Conservation (phyloP, 37 sponge, comb jelly and placozoan species). For the Beroe ovata region DNA sequence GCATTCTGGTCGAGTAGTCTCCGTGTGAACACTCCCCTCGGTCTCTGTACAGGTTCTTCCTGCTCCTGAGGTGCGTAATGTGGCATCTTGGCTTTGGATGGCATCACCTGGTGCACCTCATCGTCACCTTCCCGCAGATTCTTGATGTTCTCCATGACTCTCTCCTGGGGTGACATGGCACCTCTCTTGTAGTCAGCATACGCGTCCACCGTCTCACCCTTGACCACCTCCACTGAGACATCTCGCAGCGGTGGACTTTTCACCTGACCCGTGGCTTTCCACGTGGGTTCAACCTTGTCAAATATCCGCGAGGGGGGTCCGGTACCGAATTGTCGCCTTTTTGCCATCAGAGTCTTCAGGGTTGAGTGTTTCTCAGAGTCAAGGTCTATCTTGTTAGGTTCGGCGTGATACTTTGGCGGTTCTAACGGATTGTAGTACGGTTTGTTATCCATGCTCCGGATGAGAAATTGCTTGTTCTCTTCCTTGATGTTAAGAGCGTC, state of each 20-base stretch:
- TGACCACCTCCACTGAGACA: not conserved
- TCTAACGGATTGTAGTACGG: slow-evolving; percentile 25
- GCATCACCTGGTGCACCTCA: not conserved
- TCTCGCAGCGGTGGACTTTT: not conserved
- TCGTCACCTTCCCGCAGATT: slow-evolving; percentile 64
- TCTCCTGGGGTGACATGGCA: slow-evolving; percentile 36
- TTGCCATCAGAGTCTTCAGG: slow-evolving; percentile 19
- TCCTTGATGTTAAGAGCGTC: slow-evolving; percentile 55
- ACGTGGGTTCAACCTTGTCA: not conserved
- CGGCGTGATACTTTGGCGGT: not conserved
- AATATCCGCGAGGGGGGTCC: slow-evolving; percentile 3
- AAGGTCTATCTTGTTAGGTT: slow-evolving; percentile 13
- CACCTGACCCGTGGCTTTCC: slow-evolving; percentile 28
- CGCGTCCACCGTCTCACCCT: slow-evolving; percentile 29
- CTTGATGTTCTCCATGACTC: slow-evolving; percentile 50
- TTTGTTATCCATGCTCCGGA: not conserved
- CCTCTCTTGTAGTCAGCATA: slow-evolving; percentile 15
- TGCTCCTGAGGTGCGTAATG: not conserved
- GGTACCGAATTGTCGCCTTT: slow-evolving; percentile 2
- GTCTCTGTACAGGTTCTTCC: slow-evolving; percentile 4
- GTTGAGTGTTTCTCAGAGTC: slow-evolving; percentile 43
- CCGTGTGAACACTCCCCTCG: slow-evolving; percentile 26
- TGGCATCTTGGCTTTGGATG: slow-evolving; percentile 5
- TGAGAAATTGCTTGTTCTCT: slow-evolving; percentile 62
- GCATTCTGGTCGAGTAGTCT: not conserved